Conservation (phyloP, 2,113 vertebrate species). For the Podarcis raffonei region DNA sequence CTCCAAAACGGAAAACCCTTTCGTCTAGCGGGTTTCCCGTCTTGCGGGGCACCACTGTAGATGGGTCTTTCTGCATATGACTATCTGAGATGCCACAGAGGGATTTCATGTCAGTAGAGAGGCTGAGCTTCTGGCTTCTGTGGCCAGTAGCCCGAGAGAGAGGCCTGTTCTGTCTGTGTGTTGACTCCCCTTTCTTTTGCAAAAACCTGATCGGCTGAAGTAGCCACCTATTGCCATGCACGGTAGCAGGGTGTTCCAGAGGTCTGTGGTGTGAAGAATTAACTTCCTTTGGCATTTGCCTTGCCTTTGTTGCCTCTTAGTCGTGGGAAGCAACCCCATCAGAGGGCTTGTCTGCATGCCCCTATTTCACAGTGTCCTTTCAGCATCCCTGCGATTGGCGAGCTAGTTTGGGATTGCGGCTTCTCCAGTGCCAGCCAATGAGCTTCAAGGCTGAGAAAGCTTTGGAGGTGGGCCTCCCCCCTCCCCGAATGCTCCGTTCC, state of each 20-base stretch:
- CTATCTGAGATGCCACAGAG: too few relatives aligned
- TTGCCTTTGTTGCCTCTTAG: not conserved
- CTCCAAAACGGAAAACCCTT: too few relatives aligned
- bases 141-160: not conserved
- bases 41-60: too few relatives aligned
- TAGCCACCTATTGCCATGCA: not conserved
- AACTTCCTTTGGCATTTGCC: not conserved
- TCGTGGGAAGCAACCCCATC: too few relatives aligned
- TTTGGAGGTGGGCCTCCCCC: not conserved
- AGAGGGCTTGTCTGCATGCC: too few relatives aligned
- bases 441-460: not conserved
- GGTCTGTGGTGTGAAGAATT: not conserved
- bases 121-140: not conserved
- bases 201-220: not conserved
- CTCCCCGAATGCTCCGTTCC: rapidly evolving
- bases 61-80: too few relatives aligned
- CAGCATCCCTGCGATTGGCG: too few relatives aligned
- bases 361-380: not conserved
- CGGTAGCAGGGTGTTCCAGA: not conserved
- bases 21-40: too few relatives aligned
- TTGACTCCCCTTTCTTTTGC: not conserved
- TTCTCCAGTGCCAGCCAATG: rapidly evolving
- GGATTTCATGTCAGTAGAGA: too few relatives aligned
- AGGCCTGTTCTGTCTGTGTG: not conserved
- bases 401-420: too few relatives aligned